phyloP scores from a whole-genome alignment of 2,113 vertebrate species.

The Psittacula cyanocephala region DNA sequence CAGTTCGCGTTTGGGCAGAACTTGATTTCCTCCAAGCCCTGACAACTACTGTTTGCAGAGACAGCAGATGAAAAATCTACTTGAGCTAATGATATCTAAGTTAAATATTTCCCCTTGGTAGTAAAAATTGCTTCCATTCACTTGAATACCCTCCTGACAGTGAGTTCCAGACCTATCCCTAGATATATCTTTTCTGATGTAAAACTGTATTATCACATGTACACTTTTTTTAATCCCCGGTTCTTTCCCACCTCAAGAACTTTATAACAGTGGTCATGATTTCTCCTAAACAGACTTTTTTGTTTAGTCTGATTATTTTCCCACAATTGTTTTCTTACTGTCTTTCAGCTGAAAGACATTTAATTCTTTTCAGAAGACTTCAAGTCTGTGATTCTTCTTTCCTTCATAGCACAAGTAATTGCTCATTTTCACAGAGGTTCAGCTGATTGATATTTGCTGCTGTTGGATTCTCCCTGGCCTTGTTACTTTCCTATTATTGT shows the following conservation, averaged over 20 bases:
- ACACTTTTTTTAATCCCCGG: neutral
- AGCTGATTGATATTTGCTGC: neutral
- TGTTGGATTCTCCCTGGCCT: rapidly evolving
- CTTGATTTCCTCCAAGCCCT: neutral
- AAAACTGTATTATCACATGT: neutral
- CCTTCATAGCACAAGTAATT: neutral
- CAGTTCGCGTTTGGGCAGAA: neutral
- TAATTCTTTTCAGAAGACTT: neutral
- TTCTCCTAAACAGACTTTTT: neutral
- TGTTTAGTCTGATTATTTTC: neutral
- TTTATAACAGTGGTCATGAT: neutral
- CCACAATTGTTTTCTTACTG: neutral
- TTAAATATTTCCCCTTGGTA: neutral
- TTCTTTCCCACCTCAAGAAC: neutral
- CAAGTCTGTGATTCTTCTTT: neutral
- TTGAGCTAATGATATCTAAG: neutral
- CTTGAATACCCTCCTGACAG: neutral
- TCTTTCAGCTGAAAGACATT: neutral
- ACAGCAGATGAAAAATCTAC: neutral
- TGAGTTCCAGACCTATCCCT: neutral
- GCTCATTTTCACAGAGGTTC: neutral
- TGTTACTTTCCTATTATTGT: neutral
- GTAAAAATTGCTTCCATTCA: neutral
- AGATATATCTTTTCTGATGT: neutral
- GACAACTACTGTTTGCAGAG: neutral